Base-by-base conservation (phyloP, 2,113 vertebrate genomes). In the Tor tambroides region DNA sequence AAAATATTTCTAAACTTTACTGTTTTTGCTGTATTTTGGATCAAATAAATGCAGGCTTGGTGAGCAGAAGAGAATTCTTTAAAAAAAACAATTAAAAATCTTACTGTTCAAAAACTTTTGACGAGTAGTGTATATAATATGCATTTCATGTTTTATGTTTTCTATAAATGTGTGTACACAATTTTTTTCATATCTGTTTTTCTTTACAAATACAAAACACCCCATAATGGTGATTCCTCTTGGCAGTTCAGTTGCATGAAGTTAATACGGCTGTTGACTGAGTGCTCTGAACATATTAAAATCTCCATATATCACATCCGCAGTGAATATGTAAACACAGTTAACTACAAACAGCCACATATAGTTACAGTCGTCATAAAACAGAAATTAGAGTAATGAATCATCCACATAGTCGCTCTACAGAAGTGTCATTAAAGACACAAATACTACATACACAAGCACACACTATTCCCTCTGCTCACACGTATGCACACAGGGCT, bases 401-500 rank as follows among this genome's bases (percentile, higher is more conserved):
- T 46, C 75, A 51, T n/a, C 38, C 74, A n/a, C 23, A 76, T 5
- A 49, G n/a, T 77, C 46, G 14, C 43, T 6, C 43, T 10, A 28
- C 43, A 77, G n/a, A 77, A 77, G 43, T 26, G 10, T 30, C 61
- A 7, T 67, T 63, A 81, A 63, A 81, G 79, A 41, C 43, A 83
- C 61, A 67, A 67, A 83, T 32, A 4, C 1, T 63, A 51, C 81
- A 35, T 79, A 49, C 49, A 65, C 43, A 26, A 35, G 80, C 46
- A 82, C 1, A 78, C 85, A 56, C 17, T 59, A 65, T 54, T 23
- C 81, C 86, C 43, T 51, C 43, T 17, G 26, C 43, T 59, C 69
- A 85, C 86, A 82, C 65, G 38, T 35, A 91, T 88, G 87, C 93
- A 92, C 90, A 85, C 91, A 86, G 85, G 92, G 91, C 90, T 88